phyloP scores from a whole-genome alignment of 2,888 invertebrate species.

The Rhodophaea formosa region DNA sequence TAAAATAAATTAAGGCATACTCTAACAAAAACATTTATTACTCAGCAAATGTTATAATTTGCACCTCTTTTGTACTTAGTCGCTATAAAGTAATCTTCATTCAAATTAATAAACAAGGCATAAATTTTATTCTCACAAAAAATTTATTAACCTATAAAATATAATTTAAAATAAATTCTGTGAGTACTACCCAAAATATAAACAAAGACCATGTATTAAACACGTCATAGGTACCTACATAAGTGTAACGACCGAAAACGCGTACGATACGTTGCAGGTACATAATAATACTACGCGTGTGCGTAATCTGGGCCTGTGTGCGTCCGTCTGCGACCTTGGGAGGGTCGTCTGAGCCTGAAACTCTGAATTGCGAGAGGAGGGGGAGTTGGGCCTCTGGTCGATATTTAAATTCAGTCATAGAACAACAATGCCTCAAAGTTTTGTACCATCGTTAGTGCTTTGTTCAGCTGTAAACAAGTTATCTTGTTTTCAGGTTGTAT shows the following conservation, averaged over 20 bases:
- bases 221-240: slow-evolving; percentile 26
- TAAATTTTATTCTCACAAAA: no score
- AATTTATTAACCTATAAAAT: no score
- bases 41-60: no score
- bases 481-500: background rate
- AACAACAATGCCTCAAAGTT: slow-evolving; percentile 38
- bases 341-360: slow-evolving; percentile 73
- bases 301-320: slow-evolving; percentile 47
- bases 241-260: slow-evolving; percentile 52
- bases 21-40: no score
- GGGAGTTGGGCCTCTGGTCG: slow-evolving; percentile 42
- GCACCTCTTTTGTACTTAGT: no score
- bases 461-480: background rate
- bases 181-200: background rate
- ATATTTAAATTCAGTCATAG: slow-evolving; percentile 54
- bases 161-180: background rate
- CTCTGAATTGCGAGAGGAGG: slow-evolving; percentile 34
- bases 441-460: slow-evolving; percentile 12
- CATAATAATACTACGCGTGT: slow-evolving; percentile 41
- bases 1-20: no score
- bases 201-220: background rate
- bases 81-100: no score
- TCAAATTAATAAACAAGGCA: no score
- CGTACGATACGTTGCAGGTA: slow-evolving; percentile 42
- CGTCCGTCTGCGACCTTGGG: slow-evolving; percentile 73